Percentiles rank a stretch among this genome's conserved stretches.
These are phyloP conservation scores for Ardeotis arabs DNA, from an alignment of 2,113 vertebrate genomes.

Conservation along the genomic window DNA sequence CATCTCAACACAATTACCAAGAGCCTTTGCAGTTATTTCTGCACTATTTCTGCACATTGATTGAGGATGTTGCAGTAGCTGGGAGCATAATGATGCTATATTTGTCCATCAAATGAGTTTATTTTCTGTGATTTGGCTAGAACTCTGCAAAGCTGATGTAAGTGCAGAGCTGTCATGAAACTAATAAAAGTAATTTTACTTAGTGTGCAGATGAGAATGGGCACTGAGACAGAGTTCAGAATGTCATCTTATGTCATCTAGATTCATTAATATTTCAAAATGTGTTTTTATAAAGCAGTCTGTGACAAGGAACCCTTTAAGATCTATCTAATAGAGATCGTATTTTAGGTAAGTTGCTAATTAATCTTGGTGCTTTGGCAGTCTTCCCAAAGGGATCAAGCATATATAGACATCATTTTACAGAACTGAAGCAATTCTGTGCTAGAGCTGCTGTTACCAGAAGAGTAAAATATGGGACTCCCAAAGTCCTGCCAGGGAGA, in stretches of 20 bases:
- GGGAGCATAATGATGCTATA: not conserved
- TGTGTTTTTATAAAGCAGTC: slow-evolving; percentile 43
- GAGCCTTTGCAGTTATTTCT: not conserved
- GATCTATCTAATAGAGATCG: not conserved
- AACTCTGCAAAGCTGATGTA: slow-evolving; percentile 31
- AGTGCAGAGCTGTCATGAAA: slow-evolving; percentile 20
- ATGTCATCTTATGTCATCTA: slow-evolving; percentile 40
- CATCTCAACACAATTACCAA: not conserved
- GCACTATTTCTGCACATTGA: not conserved
- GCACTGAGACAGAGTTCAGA: slow-evolving; percentile 33
- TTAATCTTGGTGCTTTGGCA: slow-evolving; percentile 60
- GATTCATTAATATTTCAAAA: slow-evolving; percentile 35
- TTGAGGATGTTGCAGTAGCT: slow-evolving; percentile 7
- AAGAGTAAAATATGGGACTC: not conserved
- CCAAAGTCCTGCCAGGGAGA: not conserved
- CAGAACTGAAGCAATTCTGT: slow-evolving; percentile 10
- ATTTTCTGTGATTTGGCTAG: slow-evolving; percentile 15
- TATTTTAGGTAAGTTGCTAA: slow-evolving; percentile 55
- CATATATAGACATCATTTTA: slow-evolving; percentile 6
- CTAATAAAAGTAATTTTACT: slow-evolving; percentile 19
- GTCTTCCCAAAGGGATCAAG: slow-evolving; percentile 33
- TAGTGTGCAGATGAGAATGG: slow-evolving; percentile 22
- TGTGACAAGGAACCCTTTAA: slow-evolving; percentile 14
- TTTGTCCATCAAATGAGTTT: slow-evolving; percentile 26
- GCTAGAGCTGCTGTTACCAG: slow-evolving; percentile 35